Conservation (phyloP, 2,113 vertebrate genomes). For the Antechinus flavipes region DNA sequence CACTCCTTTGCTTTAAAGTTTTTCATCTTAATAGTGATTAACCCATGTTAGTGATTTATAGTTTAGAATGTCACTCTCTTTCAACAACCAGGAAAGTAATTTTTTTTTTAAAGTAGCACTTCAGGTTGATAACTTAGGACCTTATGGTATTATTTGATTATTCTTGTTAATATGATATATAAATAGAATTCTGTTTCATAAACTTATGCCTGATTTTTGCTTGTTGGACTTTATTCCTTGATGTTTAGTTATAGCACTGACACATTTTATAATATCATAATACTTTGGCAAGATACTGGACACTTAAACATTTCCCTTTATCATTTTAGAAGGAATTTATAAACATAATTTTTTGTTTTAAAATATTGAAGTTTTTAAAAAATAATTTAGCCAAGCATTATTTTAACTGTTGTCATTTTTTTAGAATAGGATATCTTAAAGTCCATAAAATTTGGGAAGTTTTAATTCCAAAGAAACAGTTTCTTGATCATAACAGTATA, state of each 20-base stretch:
- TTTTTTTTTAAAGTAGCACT: background rate
- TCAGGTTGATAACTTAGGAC: background rate
- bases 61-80: background rate
- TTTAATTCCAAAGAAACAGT: background rate
- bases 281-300: background rate
- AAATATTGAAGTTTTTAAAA: conserved; percentile 1
- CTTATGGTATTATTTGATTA: background rate
- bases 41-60: background rate
- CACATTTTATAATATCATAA: background rate
- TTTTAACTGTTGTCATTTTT: background rate
- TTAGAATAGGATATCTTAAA: background rate
- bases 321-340: background rate
- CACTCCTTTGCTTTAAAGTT: conserved; percentile 46
- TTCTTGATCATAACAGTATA: background rate
- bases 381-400: background rate
- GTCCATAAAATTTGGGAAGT: background rate
- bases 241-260: background rate
- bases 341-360: conserved; percentile 9
- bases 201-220: background rate
- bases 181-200: background rate
- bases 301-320: background rate
- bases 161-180: background rate
- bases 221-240: background rate
- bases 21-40: background rate
- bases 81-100: background rate